Evolutionary conservation across 2,113 vertebrate genomes (phyloP).

Genomic region (Pseudopipra pipra): DNA sequence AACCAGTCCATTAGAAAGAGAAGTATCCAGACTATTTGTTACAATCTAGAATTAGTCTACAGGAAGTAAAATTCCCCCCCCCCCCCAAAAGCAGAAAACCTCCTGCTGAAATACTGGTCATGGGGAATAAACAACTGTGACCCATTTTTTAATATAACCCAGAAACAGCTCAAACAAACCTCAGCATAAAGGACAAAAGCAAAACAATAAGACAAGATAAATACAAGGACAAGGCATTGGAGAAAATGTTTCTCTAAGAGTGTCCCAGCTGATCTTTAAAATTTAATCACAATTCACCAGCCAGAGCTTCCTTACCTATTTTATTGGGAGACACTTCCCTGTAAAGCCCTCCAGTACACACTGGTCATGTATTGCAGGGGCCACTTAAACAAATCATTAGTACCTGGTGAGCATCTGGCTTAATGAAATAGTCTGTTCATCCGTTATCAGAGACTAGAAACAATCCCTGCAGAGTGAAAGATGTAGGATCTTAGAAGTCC

Average conservation of each 20-base stretch:
- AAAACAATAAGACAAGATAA: background rate
- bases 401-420: background rate
- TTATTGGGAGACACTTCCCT: background rate
- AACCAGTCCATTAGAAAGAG: background rate
- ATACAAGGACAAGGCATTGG: background rate
- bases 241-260: background rate
- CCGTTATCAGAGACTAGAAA: background rate
- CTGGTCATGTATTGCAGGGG: background rate
- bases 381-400: conserved; percentile 2
- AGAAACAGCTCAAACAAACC: background rate
- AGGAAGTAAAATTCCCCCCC: background rate
- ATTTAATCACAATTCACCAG: background rate
- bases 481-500: background rate
- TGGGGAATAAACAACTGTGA: background rate
- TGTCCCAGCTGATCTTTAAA: background rate
- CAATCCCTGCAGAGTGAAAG: background rate
- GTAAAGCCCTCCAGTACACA: background rate
- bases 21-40: background rate
- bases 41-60: background rate
- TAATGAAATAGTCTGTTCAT: background rate
- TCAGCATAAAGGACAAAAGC: background rate
- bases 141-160: background rate
- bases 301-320: background rate
- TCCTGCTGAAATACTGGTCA: background rate
- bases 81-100: background rate